Conservation (phyloP, 2,113 vertebrate species). For the Ciconia maguari region DNA sequence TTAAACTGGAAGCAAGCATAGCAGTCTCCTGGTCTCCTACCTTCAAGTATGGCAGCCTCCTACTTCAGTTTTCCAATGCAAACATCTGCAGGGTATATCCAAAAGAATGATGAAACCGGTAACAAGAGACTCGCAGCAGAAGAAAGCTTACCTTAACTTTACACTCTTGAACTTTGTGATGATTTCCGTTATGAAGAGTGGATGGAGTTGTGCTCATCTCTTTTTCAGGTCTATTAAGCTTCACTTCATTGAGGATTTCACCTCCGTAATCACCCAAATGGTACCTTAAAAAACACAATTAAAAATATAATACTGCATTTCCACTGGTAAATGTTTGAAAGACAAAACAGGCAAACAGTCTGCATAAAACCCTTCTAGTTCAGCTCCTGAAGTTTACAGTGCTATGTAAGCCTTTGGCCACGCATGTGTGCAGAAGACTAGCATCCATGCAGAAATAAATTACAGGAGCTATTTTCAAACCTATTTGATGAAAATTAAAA, state of each 20-base stretch:
- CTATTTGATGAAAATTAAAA: background rate
- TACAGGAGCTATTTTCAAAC: background rate
- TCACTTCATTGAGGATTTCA: conserved; percentile 88
- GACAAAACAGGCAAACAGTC: background rate
- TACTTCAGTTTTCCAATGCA: background rate
- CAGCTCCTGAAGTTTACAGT: background rate
- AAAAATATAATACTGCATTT: background rate
- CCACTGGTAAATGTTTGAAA: background rate
- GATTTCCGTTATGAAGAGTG: conserved; percentile 82
- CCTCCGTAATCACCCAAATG: conserved; percentile 90
- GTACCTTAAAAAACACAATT: conserved; percentile 74
- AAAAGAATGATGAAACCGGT: rapidly evolving
- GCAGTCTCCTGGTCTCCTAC: background rate
- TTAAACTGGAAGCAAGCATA: background rate
- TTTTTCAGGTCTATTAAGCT: conserved; percentile 85
- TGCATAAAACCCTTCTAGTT: background rate
- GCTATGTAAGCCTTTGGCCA: background rate
- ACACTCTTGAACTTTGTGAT: conserved; percentile 85
- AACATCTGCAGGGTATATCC: background rate
- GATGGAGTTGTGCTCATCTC: conserved; percentile 76
- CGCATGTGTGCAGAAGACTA: rapidly evolving
- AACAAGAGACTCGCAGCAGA: background rate
- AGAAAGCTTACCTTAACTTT: conserved; percentile 82
- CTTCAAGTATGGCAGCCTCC: background rate
- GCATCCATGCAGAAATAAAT: background rate